A percentile compares a stretch with the other conserved stretches of the same genome.
Evolutionary conservation across 2,888 invertebrate genomes (phyloP).

Genomic region (Brachylomia viminalis): DNA sequence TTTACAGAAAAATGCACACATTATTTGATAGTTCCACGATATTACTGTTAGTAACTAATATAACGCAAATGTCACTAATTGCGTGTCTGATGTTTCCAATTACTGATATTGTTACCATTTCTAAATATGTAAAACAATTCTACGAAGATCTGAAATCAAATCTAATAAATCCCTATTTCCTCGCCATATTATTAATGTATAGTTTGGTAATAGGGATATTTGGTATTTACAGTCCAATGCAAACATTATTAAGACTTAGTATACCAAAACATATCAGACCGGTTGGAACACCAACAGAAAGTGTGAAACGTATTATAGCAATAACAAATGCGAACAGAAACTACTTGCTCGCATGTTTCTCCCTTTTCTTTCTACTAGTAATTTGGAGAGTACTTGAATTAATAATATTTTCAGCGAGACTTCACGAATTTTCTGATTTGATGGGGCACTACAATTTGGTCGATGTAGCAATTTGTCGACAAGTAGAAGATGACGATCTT

Average conservation of each 20-base stretch:
- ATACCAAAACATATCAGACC: constrained; percentile 50
- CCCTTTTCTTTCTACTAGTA: constrained; percentile 79
- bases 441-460: constrained; percentile 81
- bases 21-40: constrained; percentile 66
- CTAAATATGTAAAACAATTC: constrained; percentile 70
- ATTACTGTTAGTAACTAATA: constrained; percentile 71
- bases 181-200: constrained; percentile 60
- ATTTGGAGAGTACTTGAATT: constrained; percentile 78
- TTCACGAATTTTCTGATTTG: constrained; percentile 80
- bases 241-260: constrained; percentile 69
- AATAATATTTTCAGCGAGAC: constrained; percentile 81
- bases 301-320: constrained; percentile 74
- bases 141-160: constrained; percentile 51
- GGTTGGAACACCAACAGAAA: constrained; percentile 69
- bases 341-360: constrained; percentile 80
- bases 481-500: constrained; percentile 49
- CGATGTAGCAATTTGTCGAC: constrained; percentile 70
- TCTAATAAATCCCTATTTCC: neutral
- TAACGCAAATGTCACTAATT: constrained; percentile 78
- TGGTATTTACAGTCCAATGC: constrained; percentile 78
- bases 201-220: constrained; percentile 65
- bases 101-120: constrained; percentile 72
- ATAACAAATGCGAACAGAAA: constrained; percentile 79
- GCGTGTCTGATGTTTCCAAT: constrained; percentile 75
- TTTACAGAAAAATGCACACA: constrained; percentile 57